These are phyloP conservation scores for Coelopa frigida DNA, from an alignment of 1,140 invertebrate genomes.

Conservation along the genomic window DNA sequence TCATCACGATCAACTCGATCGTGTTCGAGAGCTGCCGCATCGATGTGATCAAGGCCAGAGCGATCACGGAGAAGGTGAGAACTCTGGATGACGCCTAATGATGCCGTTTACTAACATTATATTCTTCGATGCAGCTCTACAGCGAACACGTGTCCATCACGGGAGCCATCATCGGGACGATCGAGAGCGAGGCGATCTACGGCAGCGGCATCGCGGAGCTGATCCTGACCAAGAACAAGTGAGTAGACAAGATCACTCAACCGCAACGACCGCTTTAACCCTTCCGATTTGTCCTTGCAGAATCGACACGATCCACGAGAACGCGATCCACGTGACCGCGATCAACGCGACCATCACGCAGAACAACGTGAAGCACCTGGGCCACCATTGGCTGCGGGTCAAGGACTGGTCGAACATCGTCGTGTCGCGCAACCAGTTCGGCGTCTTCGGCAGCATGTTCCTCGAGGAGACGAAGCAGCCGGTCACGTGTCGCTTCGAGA, in stretches of 20 bases:
- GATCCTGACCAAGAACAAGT: slow-evolving; percentile 29
- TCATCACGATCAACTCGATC: slow-evolving; percentile 29
- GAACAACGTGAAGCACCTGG: slow-evolving; percentile 23
- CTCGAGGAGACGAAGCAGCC: slow-evolving; percentile 17
- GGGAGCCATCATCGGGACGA: slow-evolving; percentile 29
- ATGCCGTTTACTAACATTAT: slow-evolving; percentile 1
- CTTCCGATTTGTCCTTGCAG: slow-evolving; percentile 13
- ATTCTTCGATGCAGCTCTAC: slow-evolving; percentile 17
- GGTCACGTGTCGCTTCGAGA: slow-evolving; percentile 25
- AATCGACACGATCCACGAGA: slow-evolving; percentile 26
- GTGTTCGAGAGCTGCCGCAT: slow-evolving; percentile 28
- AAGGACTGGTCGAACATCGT: slow-evolving; percentile 20
- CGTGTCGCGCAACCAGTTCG: slow-evolving; percentile 30
- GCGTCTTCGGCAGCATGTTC: slow-evolving; percentile 21
- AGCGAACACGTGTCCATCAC: slow-evolving; percentile 31
- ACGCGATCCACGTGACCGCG: slow-evolving; percentile 25
- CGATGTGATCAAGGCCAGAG: slow-evolving; percentile 21
- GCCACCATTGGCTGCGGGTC: slow-evolving; percentile 27
- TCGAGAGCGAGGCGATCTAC: slow-evolving; percentile 35
- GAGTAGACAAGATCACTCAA: slow-evolving; percentile 10
- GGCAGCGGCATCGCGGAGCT: slow-evolving; percentile 33
- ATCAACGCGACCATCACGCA: slow-evolving; percentile 19
- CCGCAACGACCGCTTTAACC: neutral
- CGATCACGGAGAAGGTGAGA: slow-evolving; percentile 28
- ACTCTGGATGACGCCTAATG: neutral